Conservation (phyloP, 2,888 invertebrate genomes). For the Pantelozetes paolii region DNA sequence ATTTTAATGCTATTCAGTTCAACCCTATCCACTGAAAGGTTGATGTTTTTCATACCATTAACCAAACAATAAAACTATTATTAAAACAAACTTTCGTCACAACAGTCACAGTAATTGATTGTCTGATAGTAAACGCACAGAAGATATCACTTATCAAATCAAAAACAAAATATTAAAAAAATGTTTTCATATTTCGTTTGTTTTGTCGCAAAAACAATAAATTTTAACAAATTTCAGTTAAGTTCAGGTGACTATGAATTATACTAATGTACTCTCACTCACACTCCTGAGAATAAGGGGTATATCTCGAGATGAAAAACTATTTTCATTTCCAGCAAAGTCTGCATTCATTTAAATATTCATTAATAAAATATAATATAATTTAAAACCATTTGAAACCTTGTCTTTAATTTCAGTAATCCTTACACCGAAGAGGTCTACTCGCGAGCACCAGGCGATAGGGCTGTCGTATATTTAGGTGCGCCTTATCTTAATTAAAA, state of each 20-base stretch:
- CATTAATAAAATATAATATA: background rate
- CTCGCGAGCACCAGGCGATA: too few species aligned
- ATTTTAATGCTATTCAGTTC: slow-evolving; percentile 16
- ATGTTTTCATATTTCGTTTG: background rate
- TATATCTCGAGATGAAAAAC: background rate
- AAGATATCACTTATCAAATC: background rate
- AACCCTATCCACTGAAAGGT: background rate
- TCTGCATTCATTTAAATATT: background rate
- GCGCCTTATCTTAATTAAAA: slow-evolving; percentile 13
- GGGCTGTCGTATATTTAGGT: background rate
- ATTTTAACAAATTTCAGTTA: background rate
- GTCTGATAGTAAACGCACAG: background rate
- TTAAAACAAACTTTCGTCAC: background rate
- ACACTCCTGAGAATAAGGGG: background rate
- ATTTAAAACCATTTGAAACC: background rate
- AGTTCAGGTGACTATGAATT: background rate
- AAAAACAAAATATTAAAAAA: background rate
- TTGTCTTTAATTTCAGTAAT: background rate
- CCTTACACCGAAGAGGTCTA: background rate
- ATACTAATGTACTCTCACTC: background rate
- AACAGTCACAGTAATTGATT: background rate
- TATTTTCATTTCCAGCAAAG: background rate
- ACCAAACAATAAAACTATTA: slow-evolving; percentile 18
- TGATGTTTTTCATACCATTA: slow-evolving; percentile 1
- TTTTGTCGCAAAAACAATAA: background rate